Percentiles rank a stretch among this genome's conserved stretches.
These are phyloP conservation scores for Muscina levida DNA, from an alignment of 2,888 invertebrate genomes.

Conservation along the genomic window DNA sequence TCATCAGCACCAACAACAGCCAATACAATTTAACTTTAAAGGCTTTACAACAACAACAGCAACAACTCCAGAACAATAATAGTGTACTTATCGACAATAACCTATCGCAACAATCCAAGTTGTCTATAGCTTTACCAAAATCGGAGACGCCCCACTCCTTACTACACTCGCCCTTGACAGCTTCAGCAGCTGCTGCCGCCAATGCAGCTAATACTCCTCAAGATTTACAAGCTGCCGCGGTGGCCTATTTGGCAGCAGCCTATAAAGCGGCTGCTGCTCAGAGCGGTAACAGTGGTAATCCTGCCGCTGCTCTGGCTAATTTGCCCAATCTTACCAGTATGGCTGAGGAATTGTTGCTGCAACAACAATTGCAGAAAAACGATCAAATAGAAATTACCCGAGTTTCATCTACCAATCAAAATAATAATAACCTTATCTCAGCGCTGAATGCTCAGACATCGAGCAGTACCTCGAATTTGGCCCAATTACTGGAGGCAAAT, in stretches of 20 bases:
- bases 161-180: conserved; percentile 69
- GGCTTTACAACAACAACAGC: conserved; percentile 67
- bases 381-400: conserved; percentile 79
- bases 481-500: conserved; percentile 62
- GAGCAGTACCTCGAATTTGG: conserved; percentile 60
- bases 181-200: conserved; percentile 70
- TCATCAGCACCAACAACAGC: conserved; percentile 36
- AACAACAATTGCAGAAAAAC: conserved; percentile 74
- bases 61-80: conserved; percentile 66
- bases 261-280: conserved; percentile 72
- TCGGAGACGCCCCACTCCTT: conserved; percentile 63
- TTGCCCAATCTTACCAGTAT: conserved; percentile 44
- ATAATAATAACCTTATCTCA: not conserved
- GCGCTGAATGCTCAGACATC: conserved; percentile 31
- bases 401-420: conserved; percentile 68
- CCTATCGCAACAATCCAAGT: conserved; percentile 62
- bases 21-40: conserved; percentile 67
- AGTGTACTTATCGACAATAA: conserved; percentile 64
- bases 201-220: conserved; percentile 73
- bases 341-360: conserved; percentile 71
- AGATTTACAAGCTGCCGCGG: conserved; percentile 75
- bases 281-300: conserved; percentile 33
- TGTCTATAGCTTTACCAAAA: conserved; percentile 69
- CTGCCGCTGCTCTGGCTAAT: conserved; percentile 26
- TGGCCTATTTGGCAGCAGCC: conserved; percentile 73